These are phyloP conservation scores for Drosophila emarginata DNA, from an alignment of 2,888 invertebrate genomes.

Conservation along the genomic window DNA sequence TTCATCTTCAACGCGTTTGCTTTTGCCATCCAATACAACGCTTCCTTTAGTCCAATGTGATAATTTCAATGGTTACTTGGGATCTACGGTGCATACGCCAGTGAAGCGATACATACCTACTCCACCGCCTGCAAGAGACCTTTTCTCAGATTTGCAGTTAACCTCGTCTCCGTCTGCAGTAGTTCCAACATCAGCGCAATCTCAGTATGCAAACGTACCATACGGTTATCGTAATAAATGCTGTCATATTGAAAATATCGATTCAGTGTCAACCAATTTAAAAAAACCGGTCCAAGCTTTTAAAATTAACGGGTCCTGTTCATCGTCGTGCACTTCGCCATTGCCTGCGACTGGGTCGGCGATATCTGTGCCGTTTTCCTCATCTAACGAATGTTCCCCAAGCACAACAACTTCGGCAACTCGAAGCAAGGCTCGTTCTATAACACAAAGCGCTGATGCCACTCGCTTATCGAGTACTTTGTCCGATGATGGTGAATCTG, in stretches of 20 bases:
- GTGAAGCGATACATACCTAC: slow-evolving; percentile 82
- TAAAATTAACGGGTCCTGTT: slow-evolving; percentile 30
- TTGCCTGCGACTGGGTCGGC: slow-evolving; percentile 44
- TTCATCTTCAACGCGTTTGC: slow-evolving; percentile 42
- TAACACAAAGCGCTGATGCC: background rate
- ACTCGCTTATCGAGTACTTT: background rate
- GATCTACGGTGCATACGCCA: slow-evolving; percentile 82
- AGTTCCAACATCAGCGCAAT: slow-evolving; percentile 26
- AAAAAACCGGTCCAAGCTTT: slow-evolving; percentile 48
- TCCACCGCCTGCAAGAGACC: slow-evolving; percentile 80
- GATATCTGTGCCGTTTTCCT: slow-evolving; percentile 38
- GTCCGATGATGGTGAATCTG: slow-evolving; percentile 50
- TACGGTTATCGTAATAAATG: slow-evolving; percentile 81
- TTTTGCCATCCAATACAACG: slow-evolving; percentile 52
- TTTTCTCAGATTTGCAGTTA: slow-evolving; percentile 50
- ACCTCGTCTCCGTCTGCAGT: slow-evolving; percentile 39
- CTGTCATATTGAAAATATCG: slow-evolving; percentile 59
- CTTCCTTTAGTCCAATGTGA: slow-evolving; percentile 78
- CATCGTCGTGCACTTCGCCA: slow-evolving; percentile 46
- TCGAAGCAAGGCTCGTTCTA: slow-evolving; percentile 4
- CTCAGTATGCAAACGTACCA: slow-evolving; percentile 73
- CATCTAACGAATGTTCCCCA: slow-evolving; percentile 46
- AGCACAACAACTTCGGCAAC: slow-evolving; percentile 22
- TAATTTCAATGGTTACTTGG: slow-evolving; percentile 76
- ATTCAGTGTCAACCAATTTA: slow-evolving; percentile 36